Conservation (phyloP, 92 coral and sea anemone genomes). For the Porites evermanni region DNA sequence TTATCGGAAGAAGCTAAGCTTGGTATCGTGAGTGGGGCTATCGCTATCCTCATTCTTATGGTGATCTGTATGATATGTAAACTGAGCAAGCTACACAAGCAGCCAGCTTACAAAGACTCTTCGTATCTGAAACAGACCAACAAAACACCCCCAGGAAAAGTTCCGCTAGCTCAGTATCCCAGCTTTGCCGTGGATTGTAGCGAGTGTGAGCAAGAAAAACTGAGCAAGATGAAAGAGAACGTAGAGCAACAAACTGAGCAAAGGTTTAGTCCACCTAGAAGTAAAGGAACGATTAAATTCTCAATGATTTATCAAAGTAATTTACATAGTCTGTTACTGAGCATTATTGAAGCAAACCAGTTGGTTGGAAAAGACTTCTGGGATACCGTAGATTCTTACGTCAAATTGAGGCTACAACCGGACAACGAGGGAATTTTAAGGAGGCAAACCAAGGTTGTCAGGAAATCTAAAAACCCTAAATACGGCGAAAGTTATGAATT, state of each 20-base stretch:
- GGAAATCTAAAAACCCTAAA: slow-evolving; percentile 65
- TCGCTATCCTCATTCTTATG: slow-evolving; percentile 85
- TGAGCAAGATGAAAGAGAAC: slow-evolving; percentile 2
- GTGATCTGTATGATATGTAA: slow-evolving; percentile 93
- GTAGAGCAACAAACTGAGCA: slow-evolving; percentile 48
- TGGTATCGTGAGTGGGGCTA: slow-evolving; percentile 89
- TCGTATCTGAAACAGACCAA: slow-evolving; percentile 21
- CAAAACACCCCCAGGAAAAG: slow-evolving; percentile 25
- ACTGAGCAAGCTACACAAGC: slow-evolving; percentile 75
- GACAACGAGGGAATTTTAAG: slow-evolving; percentile 59
- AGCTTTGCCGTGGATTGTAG: slow-evolving; percentile 57
- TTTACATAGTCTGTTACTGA: slow-evolving; percentile 55
- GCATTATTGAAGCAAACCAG: slow-evolving; percentile 70
- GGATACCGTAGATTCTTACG: slow-evolving; percentile 88
- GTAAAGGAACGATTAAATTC: slow-evolving; percentile 75
- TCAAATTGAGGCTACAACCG: slow-evolving; percentile 68
- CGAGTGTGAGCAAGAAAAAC: slow-evolving; percentile 73
- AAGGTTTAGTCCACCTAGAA: slow-evolving; percentile 53
- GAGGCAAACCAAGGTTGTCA: slow-evolving; percentile 62
- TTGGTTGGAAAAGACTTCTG: slow-evolving; percentile 91
- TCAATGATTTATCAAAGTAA: slow-evolving; percentile 65
- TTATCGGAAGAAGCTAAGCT: slow-evolving; percentile 85
- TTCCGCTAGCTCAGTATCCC: slow-evolving; percentile 35
- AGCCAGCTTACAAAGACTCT: slow-evolving; percentile 60
- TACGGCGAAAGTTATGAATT: slow-evolving; percentile 69